These are phyloP conservation scores for Synodontis membranacea DNA, from an alignment of 2,113 vertebrate genomes.

Conservation along the genomic window DNA sequence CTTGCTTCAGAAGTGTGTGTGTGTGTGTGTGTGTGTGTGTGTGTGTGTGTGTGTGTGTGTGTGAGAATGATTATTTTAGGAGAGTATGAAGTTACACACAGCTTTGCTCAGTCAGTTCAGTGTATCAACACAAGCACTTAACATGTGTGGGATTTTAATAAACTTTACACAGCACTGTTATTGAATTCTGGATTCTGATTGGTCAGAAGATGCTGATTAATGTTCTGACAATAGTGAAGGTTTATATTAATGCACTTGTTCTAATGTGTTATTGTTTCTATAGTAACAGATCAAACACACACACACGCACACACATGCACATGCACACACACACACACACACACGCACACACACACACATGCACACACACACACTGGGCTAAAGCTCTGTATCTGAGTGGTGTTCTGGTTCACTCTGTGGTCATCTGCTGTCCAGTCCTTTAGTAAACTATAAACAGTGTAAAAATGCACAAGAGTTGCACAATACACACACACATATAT, in stretches of 20 bases:
- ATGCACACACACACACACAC: constrained; percentile 26
- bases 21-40: constrained; percentile 16
- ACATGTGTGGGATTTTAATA: background rate
- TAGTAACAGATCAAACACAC: background rate
- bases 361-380: constrained; percentile 24
- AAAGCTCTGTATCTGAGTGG: constrained; percentile 18
- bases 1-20: background rate
- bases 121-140: background rate
- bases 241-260: background rate
- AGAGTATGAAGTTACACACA: constrained; percentile 66
- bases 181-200: background rate
- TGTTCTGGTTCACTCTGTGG: constrained; percentile 47
- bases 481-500: background rate
- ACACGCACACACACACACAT: constrained; percentile 49
- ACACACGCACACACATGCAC: no score
- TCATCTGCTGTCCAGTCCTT: constrained; percentile 47
- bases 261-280: background rate
- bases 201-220: background rate
- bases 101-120: background rate
- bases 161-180: background rate
- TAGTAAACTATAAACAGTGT: constrained; percentile 42
- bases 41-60: background rate
- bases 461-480: constrained; percentile 12
- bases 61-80: constrained; percentile 68
- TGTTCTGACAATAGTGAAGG: background rate